Evolutionary conservation across 53 echinoderm and acorn worm genomes (phyloP).

Genomic region (Arbacia lixula): DNA sequence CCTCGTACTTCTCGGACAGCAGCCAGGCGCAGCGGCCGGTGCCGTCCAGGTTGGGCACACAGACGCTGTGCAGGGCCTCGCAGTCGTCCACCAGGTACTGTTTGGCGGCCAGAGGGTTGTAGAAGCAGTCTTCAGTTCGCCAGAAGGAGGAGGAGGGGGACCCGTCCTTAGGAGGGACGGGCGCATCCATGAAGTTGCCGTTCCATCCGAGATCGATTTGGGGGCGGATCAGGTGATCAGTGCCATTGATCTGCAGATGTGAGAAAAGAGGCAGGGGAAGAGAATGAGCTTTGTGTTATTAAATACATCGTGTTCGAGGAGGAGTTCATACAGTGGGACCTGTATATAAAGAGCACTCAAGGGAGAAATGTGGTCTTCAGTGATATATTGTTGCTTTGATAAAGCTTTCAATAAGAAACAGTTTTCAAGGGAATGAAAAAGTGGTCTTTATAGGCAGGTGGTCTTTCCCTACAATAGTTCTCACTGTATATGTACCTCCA

Average conservation of each 20-base stretch:
- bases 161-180: not conserved
- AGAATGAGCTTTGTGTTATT: no score
- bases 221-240: constrained; percentile 28
- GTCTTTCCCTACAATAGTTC: no score
- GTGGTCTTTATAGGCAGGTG: no score
- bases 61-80: constrained; percentile 30
- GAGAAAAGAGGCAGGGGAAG: not conserved
- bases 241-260: constrained; percentile 24
- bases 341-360: no score
- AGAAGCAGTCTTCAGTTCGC: constrained; percentile 36
- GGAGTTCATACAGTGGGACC: no score
- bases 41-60: constrained; percentile 13
- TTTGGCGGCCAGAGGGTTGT: constrained; percentile 37
- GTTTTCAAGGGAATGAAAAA: no score
- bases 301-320: no score
- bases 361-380: no score
- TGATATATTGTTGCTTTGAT: no score
- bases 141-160: not conserved
- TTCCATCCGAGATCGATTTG: not conserved
- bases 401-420: no score
- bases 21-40: constrained; percentile 34
- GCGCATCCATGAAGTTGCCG: not conserved
- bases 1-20: constrained; percentile 8
- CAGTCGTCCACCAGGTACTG: constrained; percentile 41
- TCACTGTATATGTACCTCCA: no score